phyloP scores from a whole-genome alignment of 1,140 invertebrate species.

The Augochlora pura region DNA sequence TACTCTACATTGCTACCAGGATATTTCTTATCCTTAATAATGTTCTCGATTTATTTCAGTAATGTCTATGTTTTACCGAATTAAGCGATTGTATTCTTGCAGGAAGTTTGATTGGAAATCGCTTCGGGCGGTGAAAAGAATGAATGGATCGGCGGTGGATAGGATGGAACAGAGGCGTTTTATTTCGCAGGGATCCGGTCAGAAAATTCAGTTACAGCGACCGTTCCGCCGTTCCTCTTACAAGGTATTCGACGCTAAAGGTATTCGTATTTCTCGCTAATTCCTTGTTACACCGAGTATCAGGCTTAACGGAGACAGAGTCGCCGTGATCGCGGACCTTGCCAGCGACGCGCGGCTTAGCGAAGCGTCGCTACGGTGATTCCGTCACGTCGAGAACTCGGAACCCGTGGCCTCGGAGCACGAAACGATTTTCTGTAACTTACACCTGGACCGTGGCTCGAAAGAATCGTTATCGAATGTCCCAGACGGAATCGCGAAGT shows the following conservation, averaged over 20 bases:
- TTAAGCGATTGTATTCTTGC: too few species aligned
- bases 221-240: neutral
- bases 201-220: slow-evolving; percentile 2
- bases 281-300: neutral
- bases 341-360: slow-evolving; percentile 1
- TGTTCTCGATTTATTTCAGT: too few species aligned
- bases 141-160: neutral
- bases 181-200: neutral
- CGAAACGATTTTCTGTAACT: neutral
- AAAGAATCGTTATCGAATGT: neutral
- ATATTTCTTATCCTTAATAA: too few species aligned
- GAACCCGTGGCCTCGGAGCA: slow-evolving; percentile 9
- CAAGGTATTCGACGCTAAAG: too few species aligned
- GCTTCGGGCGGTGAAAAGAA: neutral
- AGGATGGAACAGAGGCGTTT: neutral
- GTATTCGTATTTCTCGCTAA: neutral
- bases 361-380: slow-evolving; percentile 28
- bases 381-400: slow-evolving; percentile 1
- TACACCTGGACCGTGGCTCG: neutral
- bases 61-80: too few species aligned
- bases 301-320: slow-evolving; percentile 11
- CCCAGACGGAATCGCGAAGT: too few species aligned
- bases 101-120: neutral
- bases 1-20: too few species aligned
- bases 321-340: slow-evolving; percentile 5